phyloP scores from a whole-genome alignment of 1,140 invertebrate species.

The Cryptotermes secundus region DNA sequence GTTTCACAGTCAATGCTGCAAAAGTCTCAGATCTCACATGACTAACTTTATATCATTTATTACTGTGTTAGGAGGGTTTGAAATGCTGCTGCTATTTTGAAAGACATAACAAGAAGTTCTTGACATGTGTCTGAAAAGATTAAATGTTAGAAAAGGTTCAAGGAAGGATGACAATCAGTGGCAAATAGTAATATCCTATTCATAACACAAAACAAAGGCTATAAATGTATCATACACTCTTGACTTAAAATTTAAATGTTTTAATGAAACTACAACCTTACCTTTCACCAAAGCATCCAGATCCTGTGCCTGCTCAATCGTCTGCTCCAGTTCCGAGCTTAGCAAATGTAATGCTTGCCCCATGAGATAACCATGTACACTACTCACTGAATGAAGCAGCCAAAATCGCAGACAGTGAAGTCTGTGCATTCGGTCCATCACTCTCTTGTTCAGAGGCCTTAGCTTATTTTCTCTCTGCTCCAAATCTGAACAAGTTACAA shows the following conservation, averaged over 20 bases:
- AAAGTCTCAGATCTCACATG: no score
- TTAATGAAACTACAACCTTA: constrained; percentile 35
- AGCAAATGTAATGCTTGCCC: constrained; percentile 60
- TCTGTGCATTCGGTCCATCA: constrained; percentile 47
- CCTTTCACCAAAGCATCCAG: constrained; percentile 51
- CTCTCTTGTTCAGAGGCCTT: not conserved
- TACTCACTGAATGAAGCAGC: constrained; percentile 60
- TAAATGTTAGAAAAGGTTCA: not conserved
- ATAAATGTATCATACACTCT: no score
- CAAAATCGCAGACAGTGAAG: constrained; percentile 61
- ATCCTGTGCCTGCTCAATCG: constrained; percentile 50
- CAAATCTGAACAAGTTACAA: not conserved
- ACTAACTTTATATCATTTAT: no score
- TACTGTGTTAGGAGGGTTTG: not conserved
- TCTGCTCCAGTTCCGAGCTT: constrained; percentile 51
- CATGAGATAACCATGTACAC: constrained; percentile 63
- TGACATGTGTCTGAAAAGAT: not conserved
- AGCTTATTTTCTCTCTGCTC: not conserved
- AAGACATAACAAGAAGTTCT: not conserved
- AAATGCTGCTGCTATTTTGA: not conserved
- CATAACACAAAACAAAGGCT: no score
- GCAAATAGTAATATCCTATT: no score
- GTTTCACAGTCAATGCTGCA: no score
- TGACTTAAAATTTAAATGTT: no score
- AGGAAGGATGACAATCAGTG: not conserved